Evolutionary conservation across 2,888 invertebrate genomes (phyloP).

Genomic region (Aquatica leii): DNA sequence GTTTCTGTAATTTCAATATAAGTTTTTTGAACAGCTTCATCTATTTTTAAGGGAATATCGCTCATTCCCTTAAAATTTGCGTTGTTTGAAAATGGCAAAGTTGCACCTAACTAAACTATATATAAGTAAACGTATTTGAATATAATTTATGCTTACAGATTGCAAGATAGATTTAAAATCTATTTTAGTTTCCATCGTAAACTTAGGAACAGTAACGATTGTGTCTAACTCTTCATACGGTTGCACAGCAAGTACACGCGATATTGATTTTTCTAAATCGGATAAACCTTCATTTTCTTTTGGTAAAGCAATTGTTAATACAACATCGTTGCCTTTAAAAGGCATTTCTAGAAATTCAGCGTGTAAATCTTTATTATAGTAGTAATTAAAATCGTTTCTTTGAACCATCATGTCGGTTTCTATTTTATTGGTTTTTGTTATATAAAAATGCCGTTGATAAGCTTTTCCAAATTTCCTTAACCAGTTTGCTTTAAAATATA

Average conservation of each 20-base stretch:
- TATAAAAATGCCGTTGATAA: constrained; percentile 6
- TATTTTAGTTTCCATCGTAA: constrained; percentile 40
- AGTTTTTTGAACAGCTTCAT: constrained; percentile 54
- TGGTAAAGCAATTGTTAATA: constrained; percentile 44
- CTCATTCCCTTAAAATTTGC: constrained; percentile 51
- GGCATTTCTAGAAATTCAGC: constrained; percentile 53
- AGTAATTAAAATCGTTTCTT: constrained; percentile 47
- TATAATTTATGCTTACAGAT: constrained; percentile 61
- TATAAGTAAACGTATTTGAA: not conserved
- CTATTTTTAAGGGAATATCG: constrained; percentile 38
- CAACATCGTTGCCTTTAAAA: constrained; percentile 39
- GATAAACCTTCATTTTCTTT: constrained; percentile 35
- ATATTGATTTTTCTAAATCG: constrained; percentile 31
- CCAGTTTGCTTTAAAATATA: constrained; percentile 55
- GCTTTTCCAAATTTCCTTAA: constrained; percentile 30
- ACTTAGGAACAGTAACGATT: constrained; percentile 41
- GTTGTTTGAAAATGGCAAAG: constrained; percentile 27
- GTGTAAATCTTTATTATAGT: constrained; percentile 46
- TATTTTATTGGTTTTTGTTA: constrained; percentile 42
- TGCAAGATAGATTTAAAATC: constrained; percentile 67
- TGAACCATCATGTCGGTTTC: constrained; percentile 51
- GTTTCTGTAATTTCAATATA: constrained; percentile 56
- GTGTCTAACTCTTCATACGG: constrained; percentile 22
- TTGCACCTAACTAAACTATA: constrained; percentile 36
- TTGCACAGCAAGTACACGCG: constrained; percentile 30